Evolutionary conservation across 2,797 vertebrate species (phyloP), one percentile per base, ranked within the genome.

Genomic region (Sorex maritimensis): DNA sequence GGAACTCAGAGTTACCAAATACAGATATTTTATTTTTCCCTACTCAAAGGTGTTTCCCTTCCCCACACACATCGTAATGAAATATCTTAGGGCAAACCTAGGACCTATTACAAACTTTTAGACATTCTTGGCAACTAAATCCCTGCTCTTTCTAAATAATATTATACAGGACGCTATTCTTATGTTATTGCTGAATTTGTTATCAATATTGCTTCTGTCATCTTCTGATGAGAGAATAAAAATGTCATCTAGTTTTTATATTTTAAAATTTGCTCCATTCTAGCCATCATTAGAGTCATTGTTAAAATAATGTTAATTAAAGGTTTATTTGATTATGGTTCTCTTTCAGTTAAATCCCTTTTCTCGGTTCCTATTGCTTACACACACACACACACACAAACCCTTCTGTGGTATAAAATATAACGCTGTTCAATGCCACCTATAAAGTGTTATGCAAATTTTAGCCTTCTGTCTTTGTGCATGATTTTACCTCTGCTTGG

Each of bases 401-500:
- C 15, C 41, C 41, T 58, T 58, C 5, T 10, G 79, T 68, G 9
- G 4, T 58, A 13, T 77, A 90, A 83, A 55, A 52, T 68, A 26
- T 2, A 73, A 65, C 15, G 0, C 2, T 4, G 6, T 58, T 61
- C 58, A 61, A 67, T 71, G 5, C 75, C 69, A 74, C 81, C 81
- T 85, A 65, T 7, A 30, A 49, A 67, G 26, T 23, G 68, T 21
- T 72, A n/a, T 30, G 19, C 12, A 44, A 15, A 8, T 87, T 79
- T 75, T 69, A 77, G 34, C n/a, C 28, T 88, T n/a, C 11, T 3
- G 2, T 67, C 86, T 91, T 92, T 75, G 26, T 9, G 13, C 3
- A 58, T 46, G 28, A 34, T 63, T 65, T 46, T 86, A 17, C 41
- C 24, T 90, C 30, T 91, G 68, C 34, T 88, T 90, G 17, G 38